Conservation (phyloP, 2,888 invertebrate genomes). For the Atrina japonica region DNA sequence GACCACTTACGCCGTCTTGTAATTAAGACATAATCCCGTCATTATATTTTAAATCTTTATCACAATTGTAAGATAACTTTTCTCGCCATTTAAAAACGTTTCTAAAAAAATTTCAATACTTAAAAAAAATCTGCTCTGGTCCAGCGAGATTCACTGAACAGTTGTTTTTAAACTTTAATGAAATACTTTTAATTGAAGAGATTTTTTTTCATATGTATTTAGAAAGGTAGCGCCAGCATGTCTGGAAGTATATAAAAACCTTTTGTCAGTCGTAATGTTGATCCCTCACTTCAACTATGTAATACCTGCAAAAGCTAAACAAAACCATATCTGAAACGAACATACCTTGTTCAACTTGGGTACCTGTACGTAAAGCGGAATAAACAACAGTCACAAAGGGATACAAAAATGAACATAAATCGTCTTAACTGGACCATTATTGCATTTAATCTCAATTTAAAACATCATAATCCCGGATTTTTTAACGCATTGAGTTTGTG, state of each 20-base stretch:
- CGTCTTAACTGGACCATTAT: slow-evolving; percentile 39
- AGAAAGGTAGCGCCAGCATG: slow-evolving; percentile 39
- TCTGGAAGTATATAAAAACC: slow-evolving; percentile 34
- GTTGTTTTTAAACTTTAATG: slow-evolving; percentile 28
- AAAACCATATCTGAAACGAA: slow-evolving; percentile 33
- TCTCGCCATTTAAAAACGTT: too few relatives aligned
- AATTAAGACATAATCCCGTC: too few relatives aligned
- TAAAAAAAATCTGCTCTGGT: too few relatives aligned
- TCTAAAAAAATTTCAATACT: too few relatives aligned
- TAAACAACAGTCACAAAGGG: slow-evolving; percentile 23
- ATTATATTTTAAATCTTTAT: too few relatives aligned
- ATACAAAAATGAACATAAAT: slow-evolving; percentile 31
- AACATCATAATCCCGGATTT: slow-evolving; percentile 35
- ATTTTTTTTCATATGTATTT: slow-evolving; percentile 28
- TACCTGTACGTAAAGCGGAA: slow-evolving; percentile 27
- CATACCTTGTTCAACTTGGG: slow-evolving; percentile 33
- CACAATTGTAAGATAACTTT: too few relatives aligned
- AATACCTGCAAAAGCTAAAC: slow-evolving; percentile 44
- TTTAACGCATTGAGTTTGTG: slow-evolving; percentile 30
- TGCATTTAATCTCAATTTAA: slow-evolving; percentile 42
- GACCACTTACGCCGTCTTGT: too few relatives aligned
- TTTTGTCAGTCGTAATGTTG: slow-evolving; percentile 33
- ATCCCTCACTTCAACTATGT: slow-evolving; percentile 44
- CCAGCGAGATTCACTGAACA: background rate
- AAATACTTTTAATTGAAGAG: slow-evolving; percentile 32